These are phyloP conservation scores for Paramisgurnus dabryanus DNA, from an alignment of 2,113 vertebrate species.

Conservation along the genomic window DNA sequence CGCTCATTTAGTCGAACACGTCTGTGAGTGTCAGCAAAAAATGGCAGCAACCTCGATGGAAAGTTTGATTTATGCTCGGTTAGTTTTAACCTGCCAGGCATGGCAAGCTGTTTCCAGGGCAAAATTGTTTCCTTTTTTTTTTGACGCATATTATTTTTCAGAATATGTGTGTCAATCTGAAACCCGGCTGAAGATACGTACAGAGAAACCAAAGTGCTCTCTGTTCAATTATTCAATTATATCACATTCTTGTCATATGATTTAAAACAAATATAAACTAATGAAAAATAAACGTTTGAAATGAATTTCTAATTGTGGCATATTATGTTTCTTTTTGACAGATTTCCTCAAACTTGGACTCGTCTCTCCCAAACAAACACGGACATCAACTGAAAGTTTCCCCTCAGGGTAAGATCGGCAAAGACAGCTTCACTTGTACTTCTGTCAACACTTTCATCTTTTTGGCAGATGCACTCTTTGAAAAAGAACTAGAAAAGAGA, in stretches of 20 bases:
- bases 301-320: constrained; percentile 49
- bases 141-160: constrained; percentile 33
- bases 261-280: neutral
- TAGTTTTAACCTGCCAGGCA: constrained; percentile 38
- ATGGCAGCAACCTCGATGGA: constrained; percentile 26
- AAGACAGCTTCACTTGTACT: constrained; percentile 53
- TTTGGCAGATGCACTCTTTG: constrained; percentile 39
- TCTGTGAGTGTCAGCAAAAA: constrained; percentile 46
- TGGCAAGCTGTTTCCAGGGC: constrained; percentile 28
- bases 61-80: constrained; percentile 41
- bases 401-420: constrained; percentile 69
- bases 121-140: constrained; percentile 31
- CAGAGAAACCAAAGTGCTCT: neutral
- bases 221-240: neutral
- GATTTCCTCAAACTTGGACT: constrained; percentile 64
- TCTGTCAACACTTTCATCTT: constrained; percentile 55
- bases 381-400: constrained; percentile 62
- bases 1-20: constrained; percentile 41
- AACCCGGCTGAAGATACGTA: neutral
- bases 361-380: constrained; percentile 56
- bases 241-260: neutral
- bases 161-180: constrained; percentile 20
- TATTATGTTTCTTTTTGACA: constrained; percentile 58
- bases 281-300: neutral
- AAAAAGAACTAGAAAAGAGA: constrained; percentile 27